Conservation (phyloP, 2,113 vertebrate genomes). For the Pandion haliaetus region DNA sequence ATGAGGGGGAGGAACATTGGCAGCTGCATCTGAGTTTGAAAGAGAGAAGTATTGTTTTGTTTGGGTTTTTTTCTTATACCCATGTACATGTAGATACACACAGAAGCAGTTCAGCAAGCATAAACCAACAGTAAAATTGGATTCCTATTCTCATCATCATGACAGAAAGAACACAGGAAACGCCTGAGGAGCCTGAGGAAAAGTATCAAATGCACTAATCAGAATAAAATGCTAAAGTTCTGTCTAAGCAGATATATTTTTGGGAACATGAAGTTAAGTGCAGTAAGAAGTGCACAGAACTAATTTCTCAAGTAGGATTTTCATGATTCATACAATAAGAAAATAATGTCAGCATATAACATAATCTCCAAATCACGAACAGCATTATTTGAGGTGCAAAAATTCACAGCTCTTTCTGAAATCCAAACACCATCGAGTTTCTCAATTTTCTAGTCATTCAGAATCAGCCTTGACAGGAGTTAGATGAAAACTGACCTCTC, state of each 20-base stretch:
- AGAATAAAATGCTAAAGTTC: not conserved
- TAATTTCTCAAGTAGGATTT: not conserved
- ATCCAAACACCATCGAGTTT: not conserved
- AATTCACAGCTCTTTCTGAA: not conserved
- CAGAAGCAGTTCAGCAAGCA: not conserved
- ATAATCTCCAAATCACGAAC: not conserved
- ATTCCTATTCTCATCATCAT: not conserved
- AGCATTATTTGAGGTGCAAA: not conserved
- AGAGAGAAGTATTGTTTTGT: not conserved
- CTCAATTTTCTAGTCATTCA: not conserved
- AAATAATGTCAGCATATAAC: not conserved
- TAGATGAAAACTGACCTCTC: conserved; percentile 67
- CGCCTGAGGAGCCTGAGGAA: not conserved
- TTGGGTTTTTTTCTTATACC: not conserved
- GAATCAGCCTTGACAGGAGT: not conserved
- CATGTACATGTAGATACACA: not conserved
- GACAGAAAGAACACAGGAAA: not conserved
- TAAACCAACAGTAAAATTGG: not conserved
- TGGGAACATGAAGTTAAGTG: not conserved
- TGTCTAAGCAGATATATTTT: not conserved
- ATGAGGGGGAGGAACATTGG: conserved; percentile 53
- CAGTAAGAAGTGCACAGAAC: not conserved
- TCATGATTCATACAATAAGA: not conserved
- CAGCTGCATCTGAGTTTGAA: conserved; percentile 61
- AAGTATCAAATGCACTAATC: not conserved